Evolutionary conservation across 1,140 invertebrate genomes (phyloP).

Genomic region (Carposina sasakii): DNA sequence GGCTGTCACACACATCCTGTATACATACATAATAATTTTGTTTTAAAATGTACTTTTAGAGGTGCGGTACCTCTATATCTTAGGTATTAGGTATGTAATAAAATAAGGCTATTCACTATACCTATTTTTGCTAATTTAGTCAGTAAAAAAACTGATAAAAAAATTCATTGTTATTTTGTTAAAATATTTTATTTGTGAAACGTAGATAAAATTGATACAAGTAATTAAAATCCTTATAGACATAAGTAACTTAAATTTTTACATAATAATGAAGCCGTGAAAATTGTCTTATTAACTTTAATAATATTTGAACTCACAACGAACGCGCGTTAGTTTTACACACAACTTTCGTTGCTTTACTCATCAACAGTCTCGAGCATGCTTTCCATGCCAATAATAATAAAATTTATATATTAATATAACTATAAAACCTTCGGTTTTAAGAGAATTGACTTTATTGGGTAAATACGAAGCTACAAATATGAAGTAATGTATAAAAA

Average conservation of each 20-base stretch:
- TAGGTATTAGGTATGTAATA: no score
- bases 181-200: conserved; percentile 73
- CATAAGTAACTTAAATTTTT: conserved; percentile 68
- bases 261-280: conserved; percentile 67
- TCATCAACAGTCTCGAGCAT: conserved; percentile 52
- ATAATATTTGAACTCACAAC: conserved; percentile 42
- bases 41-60: no score
- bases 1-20: no score
- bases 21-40: no score
- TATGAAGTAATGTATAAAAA: no score
- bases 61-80: no score
- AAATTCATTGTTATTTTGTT: conserved; percentile 50
- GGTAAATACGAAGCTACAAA: conserved; percentile 49
- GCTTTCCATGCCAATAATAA: conserved; percentile 39
- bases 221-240: conserved; percentile 69
- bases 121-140: no score
- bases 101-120: no score
- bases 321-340: conserved; percentile 45
- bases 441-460: conserved; percentile 62
- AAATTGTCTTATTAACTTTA: conserved; percentile 60
- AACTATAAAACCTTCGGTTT: conserved; percentile 46
- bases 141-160: no score
- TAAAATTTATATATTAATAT: conserved; percentile 35
- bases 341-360: conserved; percentile 52
- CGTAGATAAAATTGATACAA: conserved; percentile 72